Evolutionary conservation across 92 coral and sea anemone species (phyloP).

Genomic region (Porites lobata): DNA sequence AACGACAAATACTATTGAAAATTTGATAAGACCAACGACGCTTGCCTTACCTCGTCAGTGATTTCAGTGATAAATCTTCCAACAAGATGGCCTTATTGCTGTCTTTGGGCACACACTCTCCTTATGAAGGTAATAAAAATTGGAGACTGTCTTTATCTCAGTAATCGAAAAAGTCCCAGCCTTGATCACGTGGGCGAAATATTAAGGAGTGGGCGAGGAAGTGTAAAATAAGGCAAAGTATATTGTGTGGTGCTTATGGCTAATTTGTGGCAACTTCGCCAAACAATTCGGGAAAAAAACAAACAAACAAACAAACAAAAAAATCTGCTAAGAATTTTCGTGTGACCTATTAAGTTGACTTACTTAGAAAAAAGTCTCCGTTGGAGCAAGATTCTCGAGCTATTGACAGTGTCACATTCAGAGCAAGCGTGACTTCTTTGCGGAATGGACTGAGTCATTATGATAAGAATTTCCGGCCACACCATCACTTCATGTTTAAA

Average conservation of each 20-base stretch:
- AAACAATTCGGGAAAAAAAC: background rate
- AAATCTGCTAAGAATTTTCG: background rate
- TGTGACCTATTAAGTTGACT: background rate
- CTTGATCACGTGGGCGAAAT: background rate
- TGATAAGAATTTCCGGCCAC: slow-evolving; percentile 38
- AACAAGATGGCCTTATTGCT: background rate
- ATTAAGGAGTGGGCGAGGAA: background rate
- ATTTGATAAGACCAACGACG: background rate
- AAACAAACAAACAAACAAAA: background rate
- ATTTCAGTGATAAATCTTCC: background rate
- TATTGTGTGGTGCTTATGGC: background rate
- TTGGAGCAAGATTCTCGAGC: background rate
- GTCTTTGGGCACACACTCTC: background rate
- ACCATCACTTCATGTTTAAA: background rate
- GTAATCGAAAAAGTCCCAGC: background rate
- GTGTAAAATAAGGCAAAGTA: background rate
- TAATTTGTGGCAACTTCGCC: background rate
- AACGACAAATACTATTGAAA: background rate
- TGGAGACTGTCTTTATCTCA: background rate
- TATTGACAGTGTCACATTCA: background rate
- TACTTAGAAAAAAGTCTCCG: background rate
- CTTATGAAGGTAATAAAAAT: background rate
- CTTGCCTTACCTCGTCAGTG: background rate
- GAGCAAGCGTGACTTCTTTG: slow-evolving; percentile 11
- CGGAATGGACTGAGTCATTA: background rate